Conservation (phyloP, 35 echinoderm and acorn worm genomes). For the Lytechinus pictus region DNA sequence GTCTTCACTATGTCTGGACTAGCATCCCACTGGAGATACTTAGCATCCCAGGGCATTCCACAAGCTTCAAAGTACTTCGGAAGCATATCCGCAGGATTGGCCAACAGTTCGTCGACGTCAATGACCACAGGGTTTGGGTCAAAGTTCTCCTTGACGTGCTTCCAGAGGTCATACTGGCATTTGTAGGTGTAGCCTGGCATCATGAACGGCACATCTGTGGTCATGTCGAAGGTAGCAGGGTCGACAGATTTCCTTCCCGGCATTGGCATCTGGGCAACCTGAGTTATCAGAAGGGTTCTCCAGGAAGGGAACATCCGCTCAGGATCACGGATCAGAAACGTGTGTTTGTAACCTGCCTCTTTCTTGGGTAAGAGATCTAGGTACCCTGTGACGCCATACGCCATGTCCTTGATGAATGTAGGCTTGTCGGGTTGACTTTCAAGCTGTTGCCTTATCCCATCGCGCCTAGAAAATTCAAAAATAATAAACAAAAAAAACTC, state of each 20-base stretch:
- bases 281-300: not conserved
- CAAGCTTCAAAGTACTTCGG: conserved; percentile 67
- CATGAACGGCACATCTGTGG: conserved; percentile 9
- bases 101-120: conserved; percentile 47
- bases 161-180: conserved; percentile 64
- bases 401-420: conserved; percentile 73
- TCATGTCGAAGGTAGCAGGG: conserved; percentile 27
- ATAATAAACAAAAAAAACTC: not conserved
- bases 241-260: not conserved
- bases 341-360: conserved; percentile 40
- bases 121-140: conserved; percentile 60
- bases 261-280: not conserved
- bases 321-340: conserved; percentile 69
- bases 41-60: conserved; percentile 63
- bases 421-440: conserved; percentile 1
- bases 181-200: conserved; percentile 49
- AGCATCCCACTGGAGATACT: conserved; percentile 37
- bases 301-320: conserved; percentile 60
- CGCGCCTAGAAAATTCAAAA: not conserved
- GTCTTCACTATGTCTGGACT: conserved; percentile 29
- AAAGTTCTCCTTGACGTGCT: conserved; percentile 53
- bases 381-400: conserved; percentile 42
- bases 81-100: conserved; percentile 51
- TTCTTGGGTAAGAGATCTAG: not conserved
- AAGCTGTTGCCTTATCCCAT: not conserved